Evolutionary conservation across 23 tunicate species (phyloP), one percentile per base, ranked within the genome.

Genomic region (Oikopleura dioica): DNA sequence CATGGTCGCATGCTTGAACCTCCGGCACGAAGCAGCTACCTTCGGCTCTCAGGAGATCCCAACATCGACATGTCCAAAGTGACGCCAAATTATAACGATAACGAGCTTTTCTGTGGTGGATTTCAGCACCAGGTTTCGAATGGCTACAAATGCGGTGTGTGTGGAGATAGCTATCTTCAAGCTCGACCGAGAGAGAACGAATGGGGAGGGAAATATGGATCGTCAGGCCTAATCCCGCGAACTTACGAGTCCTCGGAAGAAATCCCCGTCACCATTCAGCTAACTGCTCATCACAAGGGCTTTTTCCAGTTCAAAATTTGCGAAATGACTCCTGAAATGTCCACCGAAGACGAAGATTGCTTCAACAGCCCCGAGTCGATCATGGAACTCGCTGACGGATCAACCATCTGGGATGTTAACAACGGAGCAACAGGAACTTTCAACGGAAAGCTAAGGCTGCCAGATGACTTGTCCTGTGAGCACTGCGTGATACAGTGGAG

Each of bases 401-500:
- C 30, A 75, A 33, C 36, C 38, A 24, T 30, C 30, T 35, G 32
- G 2, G 36, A 23, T n/a, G n/a, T 23, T 34, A 31, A 2, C 77
- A 76, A 79, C 23, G 16, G 37, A 0, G 63, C 37, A 28, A 37
- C 78, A 0, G 59, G 79, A 79, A 37, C 38, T 5, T 85, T 36
- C 59, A 29, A 55, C 50, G 24, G 78, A 16, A 35, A 35, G 32
- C 32, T 86, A 0, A 50, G 76, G 36, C 77, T 86, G 16, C 94
- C 94, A 23, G 38, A 35, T 0, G 80, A 68, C 28, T 24, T 86
- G 1, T 68, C 44, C 29, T 86, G 94, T 75, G 78, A 77, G 0
- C 94, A 86, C 36, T 86, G 94, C 44, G 78, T 86, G 21, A 35
- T 86, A 50, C 94, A 86, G 59, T 86, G 94, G 94, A 76, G 78